Percentiles rank a stretch among this genome's conserved stretches.
Evolutionary conservation across 1,140 invertebrate species (phyloP).

Genomic region (Ceratoteleas bidentatus): DNA sequence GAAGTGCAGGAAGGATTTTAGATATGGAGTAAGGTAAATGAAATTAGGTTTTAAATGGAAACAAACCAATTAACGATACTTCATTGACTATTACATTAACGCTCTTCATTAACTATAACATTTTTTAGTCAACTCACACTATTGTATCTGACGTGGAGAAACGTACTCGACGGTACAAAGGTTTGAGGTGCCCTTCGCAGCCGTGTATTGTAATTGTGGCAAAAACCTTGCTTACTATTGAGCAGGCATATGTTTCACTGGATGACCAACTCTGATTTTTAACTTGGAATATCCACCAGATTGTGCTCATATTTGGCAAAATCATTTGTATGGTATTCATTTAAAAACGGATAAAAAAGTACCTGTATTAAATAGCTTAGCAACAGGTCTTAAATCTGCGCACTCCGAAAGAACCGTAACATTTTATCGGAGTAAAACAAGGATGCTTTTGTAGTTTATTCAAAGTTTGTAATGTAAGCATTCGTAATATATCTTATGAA

Average conservation of each 20-base stretch:
- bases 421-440: too few species aligned
- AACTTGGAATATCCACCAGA: constrained; percentile 22
- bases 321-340: constrained; percentile 2
- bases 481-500: too few species aligned
- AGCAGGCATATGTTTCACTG: constrained; percentile 16
- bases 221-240: background rate
- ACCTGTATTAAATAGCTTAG: background rate
- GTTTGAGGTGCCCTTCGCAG: constrained; percentile 1
- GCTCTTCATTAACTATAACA: background rate
- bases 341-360: constrained; percentile 7
- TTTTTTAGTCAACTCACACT: constrained; percentile 8
- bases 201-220: constrained; percentile 19
- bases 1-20: constrained; percentile 13
- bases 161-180: constrained; percentile 3
- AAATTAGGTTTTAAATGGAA: too few species aligned
- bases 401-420: background rate
- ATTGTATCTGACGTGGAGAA: constrained; percentile 11
- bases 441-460: too few species aligned
- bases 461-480: too few species aligned
- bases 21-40: constrained; percentile 20
- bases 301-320: constrained; percentile 25
- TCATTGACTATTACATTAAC: too few species aligned
- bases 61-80: too few species aligned
- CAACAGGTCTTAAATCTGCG: background rate
- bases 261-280: constrained; percentile 8